Conservation (phyloP, 1,140 invertebrate species). For the Hetaerina americana region DNA sequence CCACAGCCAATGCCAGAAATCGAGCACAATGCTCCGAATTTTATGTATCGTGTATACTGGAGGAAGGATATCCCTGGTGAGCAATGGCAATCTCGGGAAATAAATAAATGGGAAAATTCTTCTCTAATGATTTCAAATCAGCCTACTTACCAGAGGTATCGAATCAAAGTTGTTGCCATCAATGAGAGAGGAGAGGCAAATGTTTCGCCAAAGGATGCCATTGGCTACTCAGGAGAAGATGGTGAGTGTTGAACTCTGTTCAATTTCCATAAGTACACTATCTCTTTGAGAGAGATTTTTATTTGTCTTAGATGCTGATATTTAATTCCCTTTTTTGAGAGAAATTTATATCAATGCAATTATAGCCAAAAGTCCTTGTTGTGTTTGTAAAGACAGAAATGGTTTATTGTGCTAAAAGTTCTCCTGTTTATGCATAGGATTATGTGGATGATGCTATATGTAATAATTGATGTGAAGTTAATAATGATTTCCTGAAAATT, state of each 20-base stretch:
- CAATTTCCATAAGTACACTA: too few relatives aligned
- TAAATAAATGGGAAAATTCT: conserved; percentile 60
- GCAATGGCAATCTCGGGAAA: conserved; percentile 56
- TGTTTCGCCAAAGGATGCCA: conserved; percentile 62
- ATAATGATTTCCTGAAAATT: too few relatives aligned
- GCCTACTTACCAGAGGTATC: conserved; percentile 83
- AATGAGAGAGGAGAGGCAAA: conserved; percentile 83
- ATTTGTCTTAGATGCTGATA: not conserved
- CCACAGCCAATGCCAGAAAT: conserved; percentile 89
- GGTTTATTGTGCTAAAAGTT: too few relatives aligned
- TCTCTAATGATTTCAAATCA: conserved; percentile 59
- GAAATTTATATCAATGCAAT: conserved; percentile 3
- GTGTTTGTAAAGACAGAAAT: too few relatives aligned
- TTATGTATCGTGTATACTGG: conserved; percentile 84
- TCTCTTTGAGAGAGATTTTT: too few relatives aligned
- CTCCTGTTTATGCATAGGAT: too few relatives aligned
- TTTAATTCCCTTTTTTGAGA: conserved; percentile 2
- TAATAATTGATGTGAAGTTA: too few relatives aligned
- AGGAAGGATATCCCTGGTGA: conserved; percentile 62
- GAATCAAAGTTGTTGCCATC: conserved; percentile 82
- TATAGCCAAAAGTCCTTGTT: too few relatives aligned
- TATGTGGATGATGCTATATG: too few relatives aligned
- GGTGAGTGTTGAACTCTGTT: conserved; percentile 31
- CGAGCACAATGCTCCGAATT: conserved; percentile 88
- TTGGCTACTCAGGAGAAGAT: conserved; percentile 93